Conservation (phyloP, 2,797 vertebrate genomes). For the Epinephelus awoara region DNA sequence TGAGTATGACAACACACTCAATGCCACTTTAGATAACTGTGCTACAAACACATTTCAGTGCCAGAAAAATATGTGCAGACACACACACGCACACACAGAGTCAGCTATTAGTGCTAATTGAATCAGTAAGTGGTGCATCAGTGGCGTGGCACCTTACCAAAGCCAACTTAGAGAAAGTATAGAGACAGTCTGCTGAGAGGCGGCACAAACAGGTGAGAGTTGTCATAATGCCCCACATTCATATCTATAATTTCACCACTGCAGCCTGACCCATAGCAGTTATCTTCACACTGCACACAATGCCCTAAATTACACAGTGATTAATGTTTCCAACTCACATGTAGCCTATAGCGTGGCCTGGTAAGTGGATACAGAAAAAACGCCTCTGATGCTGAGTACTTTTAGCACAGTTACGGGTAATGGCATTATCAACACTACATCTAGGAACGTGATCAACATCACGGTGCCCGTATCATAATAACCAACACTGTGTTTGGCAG, state of each 20-base stretch:
- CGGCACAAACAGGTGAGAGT: conserved; percentile 42
- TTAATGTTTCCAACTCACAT: conserved; percentile 61
- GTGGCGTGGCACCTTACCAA: conserved; percentile 24
- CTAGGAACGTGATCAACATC: conserved; percentile 47
- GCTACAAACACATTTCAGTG: conserved; percentile 22
- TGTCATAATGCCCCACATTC: conserved; percentile 60
- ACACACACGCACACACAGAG: conserved; percentile 25
- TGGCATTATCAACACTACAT: conserved; percentile 38
- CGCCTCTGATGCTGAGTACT: conserved; percentile 36
- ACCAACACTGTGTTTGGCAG: conserved; percentile 38
- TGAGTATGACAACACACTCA: conserved; percentile 3
- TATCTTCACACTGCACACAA: conserved; percentile 56
- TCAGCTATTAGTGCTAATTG: conserved; percentile 32
- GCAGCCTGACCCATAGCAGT: conserved; percentile 42
- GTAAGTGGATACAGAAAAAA: conserved; percentile 54
- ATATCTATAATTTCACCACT: conserved; percentile 53
- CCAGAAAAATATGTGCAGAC: neutral
- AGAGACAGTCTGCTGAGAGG: conserved; percentile 19
- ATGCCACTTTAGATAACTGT: neutral
- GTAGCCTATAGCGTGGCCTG: conserved; percentile 19
- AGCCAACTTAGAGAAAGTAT: conserved; percentile 14
- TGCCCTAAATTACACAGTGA: conserved; percentile 68
- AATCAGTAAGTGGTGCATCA: conserved; percentile 43
- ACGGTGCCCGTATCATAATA: conserved; percentile 25
- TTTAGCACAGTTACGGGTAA: conserved; percentile 54